Base-by-base conservation (phyloP, 2,888 invertebrate genomes). In the Caenorhabditis auriculariae region DNA sequence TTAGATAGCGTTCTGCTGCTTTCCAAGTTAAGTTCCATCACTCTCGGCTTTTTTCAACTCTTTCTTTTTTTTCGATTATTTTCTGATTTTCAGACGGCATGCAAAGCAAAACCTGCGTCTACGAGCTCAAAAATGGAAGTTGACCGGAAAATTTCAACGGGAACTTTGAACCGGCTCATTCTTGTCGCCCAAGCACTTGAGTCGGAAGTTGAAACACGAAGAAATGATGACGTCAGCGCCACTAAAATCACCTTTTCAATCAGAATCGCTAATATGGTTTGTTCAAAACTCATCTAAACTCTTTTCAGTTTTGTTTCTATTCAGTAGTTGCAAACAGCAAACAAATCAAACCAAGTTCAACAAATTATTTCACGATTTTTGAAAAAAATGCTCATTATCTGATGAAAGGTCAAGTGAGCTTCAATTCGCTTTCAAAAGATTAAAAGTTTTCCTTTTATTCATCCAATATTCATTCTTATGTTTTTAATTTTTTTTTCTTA, bases 111-210 rank as follows among this genome's bases (percentile, higher is more conserved):
- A 32, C 41, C 39, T 5, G 28, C 47, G 5, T 54, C 54, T 0
- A 47, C 61, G 19, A 44, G 38, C 24, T 39, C 41, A 12, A 52
- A 42, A 27, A 54, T 49, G 53, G 46, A 51, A 19, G 28, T 38
- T 5, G 69, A 67, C 51, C 48, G 77, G 4, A 77, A 77, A 66
- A 72, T 74, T 17, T 78, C 78, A 3, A 77, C 77, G 15, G 77
- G 77, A 17, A 78, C 78, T 12, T 53, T 78, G n/a, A 78, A 78
- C 50, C 65, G 78, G 41, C 56, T 78, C 28, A 77, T 78, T 26
- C 62, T 78, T 15, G 78, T 78, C 9, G 78, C 78, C 0, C 78
- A 78, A 49, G 77, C 77, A 2, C 54, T 78, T 5, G 78, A 78
- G 48, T 64, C 67, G 7, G 78, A 78, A 51, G 78, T 78, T 21